Evolutionary conservation across 1,140 invertebrate genomes (phyloP).

Genomic region (Meloidogyne floridensis): DNA sequence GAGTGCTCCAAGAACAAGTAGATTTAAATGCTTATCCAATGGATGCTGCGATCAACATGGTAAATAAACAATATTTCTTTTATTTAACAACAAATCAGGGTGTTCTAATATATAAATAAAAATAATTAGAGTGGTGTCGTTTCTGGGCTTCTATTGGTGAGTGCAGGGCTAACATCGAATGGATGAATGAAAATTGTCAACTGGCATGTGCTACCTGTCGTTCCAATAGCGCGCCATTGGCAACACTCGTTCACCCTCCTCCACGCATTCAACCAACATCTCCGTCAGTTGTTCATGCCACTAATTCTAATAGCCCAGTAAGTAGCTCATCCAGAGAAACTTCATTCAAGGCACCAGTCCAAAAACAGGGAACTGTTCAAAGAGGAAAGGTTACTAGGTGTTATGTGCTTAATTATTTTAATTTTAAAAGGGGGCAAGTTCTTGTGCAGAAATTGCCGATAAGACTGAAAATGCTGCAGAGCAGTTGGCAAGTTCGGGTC

Average conservation of each 20-base stretch:
- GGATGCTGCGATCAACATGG: conserved; percentile 58
- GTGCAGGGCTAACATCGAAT: conserved; percentile 52
- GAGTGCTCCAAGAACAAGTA: conserved; percentile 42
- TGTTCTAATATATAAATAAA: too few relatives aligned
- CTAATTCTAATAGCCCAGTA: neutral
- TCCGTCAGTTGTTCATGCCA: neutral
- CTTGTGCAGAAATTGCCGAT: conserved; percentile 42
- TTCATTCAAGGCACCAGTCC: neutral
- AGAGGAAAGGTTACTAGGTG: neutral
- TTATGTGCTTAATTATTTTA: neutral
- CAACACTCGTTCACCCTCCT: conserved; percentile 7
- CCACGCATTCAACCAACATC: neutral
- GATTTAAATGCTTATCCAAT: conserved; percentile 51
- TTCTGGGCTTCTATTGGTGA: conserved; percentile 56
- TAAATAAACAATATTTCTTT: neutral
- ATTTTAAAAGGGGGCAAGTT: conserved; percentile 8
- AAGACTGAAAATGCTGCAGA: conserved; percentile 45
- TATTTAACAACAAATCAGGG: neutral
- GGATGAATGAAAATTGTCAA: conserved; percentile 55
- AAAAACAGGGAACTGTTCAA: neutral
- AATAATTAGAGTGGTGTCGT: conserved; percentile 53
- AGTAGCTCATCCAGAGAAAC: neutral
- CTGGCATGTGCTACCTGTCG: conserved; percentile 41
- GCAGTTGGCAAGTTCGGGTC: conserved; percentile 31
- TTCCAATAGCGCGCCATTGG: neutral